phyloP scores from a whole-genome alignment of 1,140 invertebrate species.

The Helicoverpa armigera region DNA sequence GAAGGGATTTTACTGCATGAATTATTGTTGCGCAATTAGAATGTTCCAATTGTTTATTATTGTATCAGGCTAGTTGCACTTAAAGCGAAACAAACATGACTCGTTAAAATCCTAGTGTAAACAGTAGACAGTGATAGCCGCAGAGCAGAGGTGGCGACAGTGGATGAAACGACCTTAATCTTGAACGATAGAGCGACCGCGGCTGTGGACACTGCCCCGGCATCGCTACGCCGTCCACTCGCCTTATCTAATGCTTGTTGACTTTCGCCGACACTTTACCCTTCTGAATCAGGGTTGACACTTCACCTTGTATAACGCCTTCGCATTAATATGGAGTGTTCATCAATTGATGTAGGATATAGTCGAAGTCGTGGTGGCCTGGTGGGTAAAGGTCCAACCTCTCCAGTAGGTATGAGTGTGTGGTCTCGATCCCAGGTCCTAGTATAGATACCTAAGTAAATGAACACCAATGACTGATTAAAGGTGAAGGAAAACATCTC shows the following conservation, averaged over 20 bases:
- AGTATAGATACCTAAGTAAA: no score
- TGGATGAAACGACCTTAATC: constrained; percentile 79
- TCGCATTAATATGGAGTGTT: background rate
- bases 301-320: constrained; percentile 11
- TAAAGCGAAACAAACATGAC: background rate
- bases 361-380: no score
- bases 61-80: background rate
- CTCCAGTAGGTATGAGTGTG: no score
- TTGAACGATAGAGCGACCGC: constrained; percentile 78
- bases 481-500: no score
- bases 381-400: no score
- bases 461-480: no score
- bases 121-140: constrained; percentile 38
- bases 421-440: no score
- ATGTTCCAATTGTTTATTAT: background rate
- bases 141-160: constrained; percentile 18
- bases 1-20: no score
- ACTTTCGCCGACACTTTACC: constrained; percentile 54
- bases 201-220: constrained; percentile 67
- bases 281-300: constrained; percentile 18
- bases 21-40: constrained; percentile 6
- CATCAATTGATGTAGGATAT: no score
- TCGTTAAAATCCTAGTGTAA: constrained; percentile 10
- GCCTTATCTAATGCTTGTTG: constrained; percentile 69
- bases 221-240: background rate